Conservation (phyloP, 2,113 vertebrate species). For the Microcebus griseorufus region DNA sequence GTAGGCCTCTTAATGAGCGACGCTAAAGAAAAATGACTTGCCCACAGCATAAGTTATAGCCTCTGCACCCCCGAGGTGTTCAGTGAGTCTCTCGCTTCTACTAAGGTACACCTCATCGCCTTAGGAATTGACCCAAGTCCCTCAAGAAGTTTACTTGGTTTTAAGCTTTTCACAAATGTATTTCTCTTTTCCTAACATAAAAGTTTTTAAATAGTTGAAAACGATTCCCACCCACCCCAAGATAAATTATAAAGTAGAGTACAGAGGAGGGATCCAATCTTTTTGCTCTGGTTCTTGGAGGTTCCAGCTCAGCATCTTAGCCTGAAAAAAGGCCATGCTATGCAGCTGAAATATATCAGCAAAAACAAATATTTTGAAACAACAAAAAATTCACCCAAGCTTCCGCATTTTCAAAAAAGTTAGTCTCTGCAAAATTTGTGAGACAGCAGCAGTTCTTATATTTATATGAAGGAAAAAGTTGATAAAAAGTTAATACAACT, state of each 20-base stretch:
- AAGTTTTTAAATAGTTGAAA: conserved; percentile 57
- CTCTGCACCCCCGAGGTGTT: too few relatives aligned
- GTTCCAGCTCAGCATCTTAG: not conserved
- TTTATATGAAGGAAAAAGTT: not conserved
- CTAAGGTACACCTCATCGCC: not conserved
- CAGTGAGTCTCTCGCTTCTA: conserved; percentile 19
- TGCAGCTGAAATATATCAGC: conserved; percentile 1
- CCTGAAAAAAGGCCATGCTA: not conserved
- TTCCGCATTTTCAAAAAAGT: not conserved
- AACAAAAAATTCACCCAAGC: conserved; percentile 20
- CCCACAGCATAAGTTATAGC: not conserved
- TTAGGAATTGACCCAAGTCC: conserved; percentile 1
- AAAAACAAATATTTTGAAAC: conserved; percentile 20
- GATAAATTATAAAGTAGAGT: not conserved
- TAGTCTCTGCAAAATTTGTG: conserved; percentile 39
- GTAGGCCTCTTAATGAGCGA: not conserved
- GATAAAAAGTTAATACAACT: not conserved
- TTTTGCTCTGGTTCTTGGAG: not conserved
- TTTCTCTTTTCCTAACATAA: conserved; percentile 10
- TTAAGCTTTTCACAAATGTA: conserved; percentile 39
- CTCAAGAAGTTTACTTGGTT: not conserved
- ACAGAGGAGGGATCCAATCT: not conserved
- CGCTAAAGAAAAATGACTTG: not conserved
- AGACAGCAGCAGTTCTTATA: conserved; percentile 9
- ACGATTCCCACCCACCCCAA: conserved; percentile 31